Evolutionary conservation across 2,113 vertebrate species (phyloP), one percentile per base, ranked within the genome.

Genomic region (Ammodytes dubius): DNA sequence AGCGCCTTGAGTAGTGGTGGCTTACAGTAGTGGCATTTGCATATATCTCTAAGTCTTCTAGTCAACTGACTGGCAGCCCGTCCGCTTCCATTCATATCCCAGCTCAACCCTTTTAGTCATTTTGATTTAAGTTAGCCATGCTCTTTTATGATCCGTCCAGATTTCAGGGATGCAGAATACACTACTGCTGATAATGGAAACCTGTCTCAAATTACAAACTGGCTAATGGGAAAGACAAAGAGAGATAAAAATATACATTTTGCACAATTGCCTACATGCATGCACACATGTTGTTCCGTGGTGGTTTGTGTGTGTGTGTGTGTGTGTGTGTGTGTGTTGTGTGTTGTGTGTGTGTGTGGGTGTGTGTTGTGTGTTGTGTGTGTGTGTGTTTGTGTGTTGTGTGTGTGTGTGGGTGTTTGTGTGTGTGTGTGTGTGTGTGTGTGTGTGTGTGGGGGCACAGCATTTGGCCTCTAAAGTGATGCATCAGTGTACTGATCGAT

Each of bases 401-500:
- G 27, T 27, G 27, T 27, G 27, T 27, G 27, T 27, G 27, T 27
- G 27, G 1, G 27, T 81, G 67, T n/a, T 69, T 78, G 50, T 19
- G 56, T 59, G 9, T 50, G 8, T 74, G 50, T 77, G 81, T 71
- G 56, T 60, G 52, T 66, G 37, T 78, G 6, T 47, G 45, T 73
- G 45, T 81, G 70, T 76, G 52, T 3, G 8, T 45, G 52, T 58
- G 65, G 60, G 74, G 61, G 58, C 42, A 14, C 52, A 60, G 42
- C 39, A 50, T 45, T 53, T 61, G 64, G 79, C 54, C 77, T 74
- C 46, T 82, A 68, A 87, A 87, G 69, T n/a, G 81, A 85, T 90
- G 65, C 83, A 87, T 90, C 88, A 88, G 71, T 60, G 63, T 7
- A 6, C 69, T 19, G 72, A 92, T 95, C 88, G 39, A 94, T 94